These are phyloP conservation scores for Drosophila lutescens DNA, from an alignment of 2,888 invertebrate genomes.

Conservation along the genomic window DNA sequence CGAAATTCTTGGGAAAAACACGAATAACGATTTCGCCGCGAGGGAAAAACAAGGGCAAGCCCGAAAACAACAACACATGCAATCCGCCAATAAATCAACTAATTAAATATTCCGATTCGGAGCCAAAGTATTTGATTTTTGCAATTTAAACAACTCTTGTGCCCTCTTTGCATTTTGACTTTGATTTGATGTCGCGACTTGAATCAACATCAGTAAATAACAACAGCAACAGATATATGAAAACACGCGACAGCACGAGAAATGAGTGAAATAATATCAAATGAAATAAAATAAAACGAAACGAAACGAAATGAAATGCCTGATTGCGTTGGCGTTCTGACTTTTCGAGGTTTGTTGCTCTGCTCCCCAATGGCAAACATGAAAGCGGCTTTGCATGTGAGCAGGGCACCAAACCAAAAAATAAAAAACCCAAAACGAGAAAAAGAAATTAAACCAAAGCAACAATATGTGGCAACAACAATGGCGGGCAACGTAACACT, in stretches of 20 bases:
- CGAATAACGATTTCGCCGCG: conserved; percentile 18
- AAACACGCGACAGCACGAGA: conserved; percentile 65
- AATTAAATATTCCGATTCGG: conserved; percentile 71
- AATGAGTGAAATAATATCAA: conserved; percentile 40
- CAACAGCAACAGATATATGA: conserved; percentile 32
- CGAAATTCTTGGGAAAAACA: conserved; percentile 23
- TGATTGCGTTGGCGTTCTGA: conserved; percentile 65
- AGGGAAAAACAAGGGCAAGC: conserved; percentile 40
- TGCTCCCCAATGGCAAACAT: conserved; percentile 54
- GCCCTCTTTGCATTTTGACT: conserved; percentile 42
- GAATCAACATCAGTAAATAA: conserved; percentile 41
- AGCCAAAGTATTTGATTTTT: conserved; percentile 60
- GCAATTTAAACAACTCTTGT: conserved; percentile 56
- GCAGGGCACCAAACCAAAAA: conserved; percentile 25
- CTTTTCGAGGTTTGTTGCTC: conserved; percentile 26
- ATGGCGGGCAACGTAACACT: conserved; percentile 57
- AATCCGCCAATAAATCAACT: conserved; percentile 58
- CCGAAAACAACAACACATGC: conserved; percentile 27
- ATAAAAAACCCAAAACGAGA: background rate
- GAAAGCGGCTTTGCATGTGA: conserved; percentile 72
- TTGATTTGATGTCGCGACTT: conserved; percentile 70
- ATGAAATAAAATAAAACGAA: conserved; percentile 13
- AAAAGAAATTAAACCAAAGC: conserved; percentile 12
- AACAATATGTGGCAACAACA: conserved; percentile 37
- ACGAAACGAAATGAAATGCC: conserved; percentile 35